Conservation (phyloP, 2,113 vertebrate species). For the Isurus oxyrinchus region DNA sequence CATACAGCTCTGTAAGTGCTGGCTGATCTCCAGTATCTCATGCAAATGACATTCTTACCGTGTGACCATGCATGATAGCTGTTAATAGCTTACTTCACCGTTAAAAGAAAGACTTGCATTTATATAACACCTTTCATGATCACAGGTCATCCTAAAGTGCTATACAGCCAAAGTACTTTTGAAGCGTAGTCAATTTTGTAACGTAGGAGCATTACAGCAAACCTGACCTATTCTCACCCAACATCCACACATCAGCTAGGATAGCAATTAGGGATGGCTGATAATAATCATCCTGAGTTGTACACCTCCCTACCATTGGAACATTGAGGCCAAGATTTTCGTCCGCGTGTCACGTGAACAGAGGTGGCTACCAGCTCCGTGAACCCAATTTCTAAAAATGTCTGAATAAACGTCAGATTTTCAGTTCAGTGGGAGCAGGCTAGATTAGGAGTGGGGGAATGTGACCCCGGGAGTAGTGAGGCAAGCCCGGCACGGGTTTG, state of each 20-base stretch:
- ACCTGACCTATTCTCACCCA: not conserved
- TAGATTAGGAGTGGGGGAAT: too few species aligned
- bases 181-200: too few species aligned
- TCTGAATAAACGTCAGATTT: too few species aligned
- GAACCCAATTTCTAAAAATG: too few species aligned
- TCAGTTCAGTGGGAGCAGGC: too few species aligned
- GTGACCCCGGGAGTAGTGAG: too few species aligned
- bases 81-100: not conserved
- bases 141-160: not conserved
- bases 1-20: not conserved
- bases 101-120: not conserved
- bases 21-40: not conserved
- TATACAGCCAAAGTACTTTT: too few species aligned
- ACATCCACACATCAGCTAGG: not conserved
- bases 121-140: not conserved
- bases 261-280: not conserved
- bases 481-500: too few species aligned
- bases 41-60: not conserved
- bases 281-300: not conserved
- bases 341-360: too few species aligned
- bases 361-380: too few species aligned
- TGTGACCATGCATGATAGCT: not conserved
- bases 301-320: not conserved
- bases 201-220: not conserved
- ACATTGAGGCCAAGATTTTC: not conserved